A percentile compares a stretch with the other conserved stretches of the same genome.
phyloP scores from a whole-genome alignment of 2,888 invertebrate genomes.

The Zaprionus lineosus region DNA sequence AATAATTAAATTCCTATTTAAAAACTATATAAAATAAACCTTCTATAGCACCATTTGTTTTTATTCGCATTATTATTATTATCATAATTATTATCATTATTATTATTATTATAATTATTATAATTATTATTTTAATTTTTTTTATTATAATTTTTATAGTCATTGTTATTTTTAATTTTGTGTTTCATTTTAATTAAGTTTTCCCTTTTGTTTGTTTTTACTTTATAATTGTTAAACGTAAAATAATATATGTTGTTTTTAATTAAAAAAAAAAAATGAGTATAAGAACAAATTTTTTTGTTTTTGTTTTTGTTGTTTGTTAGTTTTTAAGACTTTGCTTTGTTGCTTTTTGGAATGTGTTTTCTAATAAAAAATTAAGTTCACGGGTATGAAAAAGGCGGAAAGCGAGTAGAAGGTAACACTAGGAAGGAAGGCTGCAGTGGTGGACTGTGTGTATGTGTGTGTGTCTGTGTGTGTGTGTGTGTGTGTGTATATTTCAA shows the following conservation, averaged over 20 bases:
- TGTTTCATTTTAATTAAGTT: slow-evolving; percentile 14
- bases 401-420: slow-evolving; percentile 12
- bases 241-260: slow-evolving; percentile 16
- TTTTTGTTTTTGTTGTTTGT: slow-evolving; percentile 45
- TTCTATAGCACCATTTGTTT: slow-evolving; percentile 79
- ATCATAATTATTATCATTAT: no score
- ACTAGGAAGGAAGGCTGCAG: slow-evolving; percentile 11
- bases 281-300: slow-evolving; percentile 50
- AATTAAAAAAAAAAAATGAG: slow-evolving; percentile 44
- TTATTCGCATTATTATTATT: slow-evolving; percentile 75
- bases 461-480: no score
- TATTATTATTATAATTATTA: slow-evolving; percentile 77
- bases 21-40: slow-evolving; percentile 76
- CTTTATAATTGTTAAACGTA: slow-evolving; percentile 14
- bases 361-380: slow-evolving; percentile 64
- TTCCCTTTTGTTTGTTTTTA: neutral
- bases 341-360: slow-evolving; percentile 78
- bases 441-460: no score
- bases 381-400: slow-evolving; percentile 13
- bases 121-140: slow-evolving; percentile 43
- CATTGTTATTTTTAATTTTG: slow-evolving; percentile 36
- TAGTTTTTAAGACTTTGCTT: slow-evolving; percentile 73
- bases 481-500: slow-evolving; percentile 7
- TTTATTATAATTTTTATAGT: slow-evolving; percentile 9
- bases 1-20: slow-evolving; percentile 53